Evolutionary conservation across 2,797 vertebrate genomes (phyloP).

Genomic region (Spinus pinus): DNA sequence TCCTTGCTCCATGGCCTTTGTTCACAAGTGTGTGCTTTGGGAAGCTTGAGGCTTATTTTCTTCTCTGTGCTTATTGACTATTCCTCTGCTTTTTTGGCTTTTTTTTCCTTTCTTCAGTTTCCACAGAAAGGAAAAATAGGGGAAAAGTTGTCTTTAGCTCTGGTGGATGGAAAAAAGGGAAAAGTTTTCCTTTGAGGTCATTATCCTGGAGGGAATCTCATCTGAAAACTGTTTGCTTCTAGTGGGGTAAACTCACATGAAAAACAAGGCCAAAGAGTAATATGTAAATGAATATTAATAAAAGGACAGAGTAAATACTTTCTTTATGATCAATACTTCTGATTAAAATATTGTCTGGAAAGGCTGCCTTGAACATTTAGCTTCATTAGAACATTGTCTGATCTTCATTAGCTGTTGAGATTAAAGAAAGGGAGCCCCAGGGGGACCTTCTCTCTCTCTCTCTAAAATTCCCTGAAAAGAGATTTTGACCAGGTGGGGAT

Average conservation of each 20-base stretch:
- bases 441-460: too few species aligned
- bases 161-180: background rate
- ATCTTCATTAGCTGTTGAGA: background rate
- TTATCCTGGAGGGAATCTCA: background rate
- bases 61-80: background rate
- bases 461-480: background rate
- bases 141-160: background rate
- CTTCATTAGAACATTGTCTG: background rate
- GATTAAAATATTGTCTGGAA: background rate
- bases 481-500: background rate
- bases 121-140: background rate
- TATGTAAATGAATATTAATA: background rate
- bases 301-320: background rate
- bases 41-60: background rate
- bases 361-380: background rate
- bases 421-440: background rate
- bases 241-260: background rate
- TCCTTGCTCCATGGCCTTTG: background rate
- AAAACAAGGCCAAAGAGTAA: background rate
- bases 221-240: background rate
- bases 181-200: background rate
- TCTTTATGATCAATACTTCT: background rate
- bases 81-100: background rate
- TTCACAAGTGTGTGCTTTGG: background rate
- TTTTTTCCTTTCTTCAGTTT: background rate